phyloP scores from a whole-genome alignment of 2,888 invertebrate species.

The Reticulitermes lucifugus region DNA sequence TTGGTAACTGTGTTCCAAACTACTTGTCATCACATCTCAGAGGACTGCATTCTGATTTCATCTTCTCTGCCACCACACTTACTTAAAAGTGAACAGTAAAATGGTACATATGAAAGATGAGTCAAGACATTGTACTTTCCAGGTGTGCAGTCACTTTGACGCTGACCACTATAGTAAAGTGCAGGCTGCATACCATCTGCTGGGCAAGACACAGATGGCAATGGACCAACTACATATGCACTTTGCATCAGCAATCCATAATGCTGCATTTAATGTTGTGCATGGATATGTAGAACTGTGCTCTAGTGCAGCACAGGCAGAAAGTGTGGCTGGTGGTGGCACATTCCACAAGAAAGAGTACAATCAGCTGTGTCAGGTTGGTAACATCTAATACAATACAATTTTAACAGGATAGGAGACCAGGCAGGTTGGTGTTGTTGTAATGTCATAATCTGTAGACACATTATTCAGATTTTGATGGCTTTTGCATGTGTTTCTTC shows the following conservation, averaged over 20 bases:
- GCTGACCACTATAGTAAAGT: constrained; percentile 82
- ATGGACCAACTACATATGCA: constrained; percentile 97
- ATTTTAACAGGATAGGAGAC: too few species aligned
- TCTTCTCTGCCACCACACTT: too few species aligned
- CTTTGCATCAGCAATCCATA: constrained; percentile 92
- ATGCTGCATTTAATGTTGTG: constrained; percentile 75
- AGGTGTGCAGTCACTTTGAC: constrained; percentile 80
- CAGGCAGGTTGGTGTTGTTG: too few species aligned
- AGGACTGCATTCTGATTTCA: too few species aligned
- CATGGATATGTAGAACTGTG: constrained; percentile 64
- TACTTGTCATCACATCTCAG: too few species aligned
- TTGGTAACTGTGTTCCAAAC: too few species aligned
- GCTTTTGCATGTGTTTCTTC: too few species aligned
- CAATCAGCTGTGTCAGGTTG: constrained; percentile 80
- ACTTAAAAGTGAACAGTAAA: too few species aligned
- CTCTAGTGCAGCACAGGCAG: background rate
- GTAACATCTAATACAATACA: background rate
- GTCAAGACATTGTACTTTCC: background rate
- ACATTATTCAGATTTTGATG: too few species aligned
- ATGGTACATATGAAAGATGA: too few species aligned
- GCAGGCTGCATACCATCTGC: constrained; percentile 86
- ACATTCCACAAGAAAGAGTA: constrained; percentile 75
- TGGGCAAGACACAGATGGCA: constrained; percentile 92
- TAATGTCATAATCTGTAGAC: too few species aligned
- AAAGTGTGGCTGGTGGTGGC: background rate